phyloP scores from a whole-genome alignment of 1,140 invertebrate species.

The Scaptomyza montana region DNA sequence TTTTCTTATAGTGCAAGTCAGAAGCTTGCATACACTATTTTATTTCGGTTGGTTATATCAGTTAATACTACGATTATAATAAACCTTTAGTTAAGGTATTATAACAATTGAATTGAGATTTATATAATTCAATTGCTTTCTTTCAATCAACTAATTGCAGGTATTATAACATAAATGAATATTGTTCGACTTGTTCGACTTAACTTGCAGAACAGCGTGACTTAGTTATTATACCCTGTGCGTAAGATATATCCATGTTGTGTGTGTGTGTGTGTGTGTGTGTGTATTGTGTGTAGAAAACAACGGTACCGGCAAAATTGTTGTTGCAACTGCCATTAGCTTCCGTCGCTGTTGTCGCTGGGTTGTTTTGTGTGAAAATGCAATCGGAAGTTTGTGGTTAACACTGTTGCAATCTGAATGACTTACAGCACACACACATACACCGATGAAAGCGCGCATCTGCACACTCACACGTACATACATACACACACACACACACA shows the following conservation, averaged over 20 bases:
- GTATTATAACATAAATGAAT: too few relatives aligned
- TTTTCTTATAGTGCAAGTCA: too few relatives aligned
- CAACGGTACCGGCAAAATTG: neutral
- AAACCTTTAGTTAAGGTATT: too few relatives aligned
- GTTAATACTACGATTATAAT: too few relatives aligned
- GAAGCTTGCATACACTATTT: too few relatives aligned
- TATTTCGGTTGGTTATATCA: too few relatives aligned
- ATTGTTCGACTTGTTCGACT: too few relatives aligned
- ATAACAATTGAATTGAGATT: too few relatives aligned
- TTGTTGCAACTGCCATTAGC: constrained; percentile 11
- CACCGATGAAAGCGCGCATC: constrained; percentile 9
- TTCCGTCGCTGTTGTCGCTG: constrained; percentile 8
- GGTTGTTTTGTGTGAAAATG: constrained; percentile 50
- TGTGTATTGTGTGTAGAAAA: neutral
- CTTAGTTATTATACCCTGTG: neutral
- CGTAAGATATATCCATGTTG: neutral
- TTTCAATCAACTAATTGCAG: too few relatives aligned
- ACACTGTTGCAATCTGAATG: constrained; percentile 71
- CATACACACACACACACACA: constrained; percentile 14
- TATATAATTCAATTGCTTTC: too few relatives aligned
- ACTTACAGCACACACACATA: constrained; percentile 49
- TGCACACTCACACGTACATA: constrained; percentile 8
- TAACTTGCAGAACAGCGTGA: neutral
- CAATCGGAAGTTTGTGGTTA: constrained; percentile 66
- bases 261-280: neutral